These are phyloP conservation scores for Apostichopus californicus DNA, from an alignment of 35 echinoderm and acorn worm species.

Conservation along the genomic window DNA sequence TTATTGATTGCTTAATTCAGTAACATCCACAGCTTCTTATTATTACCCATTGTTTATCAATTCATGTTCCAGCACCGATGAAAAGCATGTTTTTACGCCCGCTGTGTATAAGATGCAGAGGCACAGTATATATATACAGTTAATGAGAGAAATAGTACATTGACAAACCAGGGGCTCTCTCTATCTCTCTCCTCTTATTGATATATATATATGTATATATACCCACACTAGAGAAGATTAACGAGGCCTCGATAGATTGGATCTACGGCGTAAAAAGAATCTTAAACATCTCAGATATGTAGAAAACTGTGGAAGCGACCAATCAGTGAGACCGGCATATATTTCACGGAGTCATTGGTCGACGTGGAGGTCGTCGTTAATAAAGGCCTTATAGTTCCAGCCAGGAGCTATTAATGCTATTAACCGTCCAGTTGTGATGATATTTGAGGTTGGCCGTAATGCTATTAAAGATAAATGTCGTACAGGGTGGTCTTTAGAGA, in stretches of 20 bases:
- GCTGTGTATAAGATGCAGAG: too few relatives aligned
- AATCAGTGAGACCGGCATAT: neutral
- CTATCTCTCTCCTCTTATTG: neutral
- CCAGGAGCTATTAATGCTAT: neutral
- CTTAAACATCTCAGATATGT: slow-evolving; percentile 41
- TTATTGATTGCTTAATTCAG: too few relatives aligned
- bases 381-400: neutral
- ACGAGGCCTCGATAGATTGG: slow-evolving; percentile 17
- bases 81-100: too few relatives aligned
- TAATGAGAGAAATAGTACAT: too few relatives aligned
- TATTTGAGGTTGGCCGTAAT: neutral
- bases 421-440: neutral
- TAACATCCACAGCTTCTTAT: too few relatives aligned
- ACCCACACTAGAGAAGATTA: neutral
- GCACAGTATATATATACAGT: too few relatives aligned
- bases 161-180: too few relatives aligned
- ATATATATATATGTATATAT: neutral
- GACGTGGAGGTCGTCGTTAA: neutral
- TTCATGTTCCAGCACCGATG: too few relatives aligned
- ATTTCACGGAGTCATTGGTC: neutral
- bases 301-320: neutral
- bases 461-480: neutral
- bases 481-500: too few relatives aligned
- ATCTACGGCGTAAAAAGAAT: slow-evolving; percentile 30
- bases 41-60: too few relatives aligned